phyloP scores from a whole-genome alignment of 2,797 vertebrate genomes.

The Sparidentex hasta region DNA sequence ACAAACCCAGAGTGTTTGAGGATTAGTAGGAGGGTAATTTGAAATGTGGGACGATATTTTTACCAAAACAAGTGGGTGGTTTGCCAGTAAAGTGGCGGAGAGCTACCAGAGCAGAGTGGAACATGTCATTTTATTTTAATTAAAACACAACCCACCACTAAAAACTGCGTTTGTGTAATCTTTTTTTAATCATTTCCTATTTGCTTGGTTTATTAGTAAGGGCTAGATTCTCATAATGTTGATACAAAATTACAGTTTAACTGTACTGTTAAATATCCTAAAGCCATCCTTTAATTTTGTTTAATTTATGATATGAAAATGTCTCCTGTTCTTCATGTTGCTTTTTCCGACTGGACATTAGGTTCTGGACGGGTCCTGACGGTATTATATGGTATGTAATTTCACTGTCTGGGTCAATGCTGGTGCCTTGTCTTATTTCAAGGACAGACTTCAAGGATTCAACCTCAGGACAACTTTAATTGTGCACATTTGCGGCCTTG shows the following conservation, averaged over 20 bases:
- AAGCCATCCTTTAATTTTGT: not conserved
- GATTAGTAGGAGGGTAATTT: conserved; percentile 39
- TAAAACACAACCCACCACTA: conserved; percentile 6
- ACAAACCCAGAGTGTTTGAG: conserved; percentile 32
- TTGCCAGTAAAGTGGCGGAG: conserved; percentile 32
- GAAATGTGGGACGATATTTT: conserved; percentile 44
- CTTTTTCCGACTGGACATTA: conserved; percentile 37
- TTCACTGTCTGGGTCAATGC: conserved; percentile 73
- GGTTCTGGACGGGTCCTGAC: conserved; percentile 23
- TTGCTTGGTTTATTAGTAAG: not conserved
- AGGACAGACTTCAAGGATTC: conserved; percentile 47
- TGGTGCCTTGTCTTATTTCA: conserved; percentile 32
- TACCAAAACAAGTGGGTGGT: conserved; percentile 40
- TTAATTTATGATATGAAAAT: conserved; percentile 21
- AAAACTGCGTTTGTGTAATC: not conserved
- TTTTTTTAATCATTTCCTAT: not conserved
- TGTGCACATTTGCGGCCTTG: conserved; percentile 40
- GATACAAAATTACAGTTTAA: not conserved
- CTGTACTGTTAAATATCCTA: not conserved
- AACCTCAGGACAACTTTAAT: conserved; percentile 47
- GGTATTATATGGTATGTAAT: conserved; percentile 67
- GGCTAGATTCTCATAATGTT: not conserved
- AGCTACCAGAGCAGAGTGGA: not conserved
- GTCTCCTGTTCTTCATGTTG: not conserved
- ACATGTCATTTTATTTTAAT: conserved; percentile 10